Conservation (phyloP, 2,888 invertebrate genomes). For the Melanargia galathea region DNA sequence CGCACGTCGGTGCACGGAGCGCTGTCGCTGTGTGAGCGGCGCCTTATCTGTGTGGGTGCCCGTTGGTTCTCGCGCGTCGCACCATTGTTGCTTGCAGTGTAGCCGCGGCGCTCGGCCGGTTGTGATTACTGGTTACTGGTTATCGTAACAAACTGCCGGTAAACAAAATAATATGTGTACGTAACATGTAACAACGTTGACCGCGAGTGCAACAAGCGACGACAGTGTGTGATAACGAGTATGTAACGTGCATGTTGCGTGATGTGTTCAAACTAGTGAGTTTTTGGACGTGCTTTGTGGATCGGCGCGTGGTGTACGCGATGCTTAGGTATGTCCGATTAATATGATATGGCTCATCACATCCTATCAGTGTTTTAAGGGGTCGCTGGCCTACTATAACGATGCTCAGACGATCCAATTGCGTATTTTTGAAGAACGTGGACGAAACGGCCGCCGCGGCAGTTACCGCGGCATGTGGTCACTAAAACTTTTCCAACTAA, state of each 20-base stretch:
- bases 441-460: not conserved
- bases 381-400: constrained; percentile 65
- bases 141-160: constrained; percentile 68
- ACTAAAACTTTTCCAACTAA: constrained; percentile 18
- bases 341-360: constrained; percentile 61
- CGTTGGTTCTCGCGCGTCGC: constrained; percentile 68
- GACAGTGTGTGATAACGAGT: constrained; percentile 79
- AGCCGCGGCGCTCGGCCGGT: constrained; percentile 68
- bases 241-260: constrained; percentile 68
- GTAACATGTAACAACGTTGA: constrained; percentile 60
- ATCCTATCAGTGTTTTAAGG: constrained; percentile 65
- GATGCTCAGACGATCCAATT: constrained; percentile 27
- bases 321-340: constrained; percentile 78
- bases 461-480: constrained; percentile 24
- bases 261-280: constrained; percentile 73
- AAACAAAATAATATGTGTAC: constrained; percentile 80
- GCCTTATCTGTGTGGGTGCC: constrained; percentile 56
- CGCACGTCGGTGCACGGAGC: constrained; percentile 67
- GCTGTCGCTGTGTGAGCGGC: constrained; percentile 56
- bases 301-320: constrained; percentile 71
- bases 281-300: constrained; percentile 69
- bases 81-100: constrained; percentile 75
- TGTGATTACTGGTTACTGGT: constrained; percentile 50
- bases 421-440: constrained; percentile 21
- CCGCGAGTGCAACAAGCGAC: constrained; percentile 77